Conservation (phyloP, 2,888 invertebrate species). For the Lordiphosa andalusiaca region DNA sequence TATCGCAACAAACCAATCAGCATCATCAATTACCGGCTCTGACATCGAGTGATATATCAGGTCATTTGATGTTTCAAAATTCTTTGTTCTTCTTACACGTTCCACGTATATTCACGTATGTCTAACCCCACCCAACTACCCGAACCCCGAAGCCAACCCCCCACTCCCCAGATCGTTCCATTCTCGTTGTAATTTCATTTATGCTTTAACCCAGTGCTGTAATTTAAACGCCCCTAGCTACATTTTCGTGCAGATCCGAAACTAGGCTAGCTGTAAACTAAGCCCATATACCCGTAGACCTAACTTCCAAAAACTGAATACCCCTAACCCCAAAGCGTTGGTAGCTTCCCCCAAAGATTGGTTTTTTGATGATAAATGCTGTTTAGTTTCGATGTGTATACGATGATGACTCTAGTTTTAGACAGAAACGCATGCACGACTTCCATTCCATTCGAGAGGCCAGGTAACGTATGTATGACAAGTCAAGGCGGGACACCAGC, state of each 20-base stretch:
- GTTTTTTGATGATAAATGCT: constrained; percentile 74
- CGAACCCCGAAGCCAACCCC: background rate
- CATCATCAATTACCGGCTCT: constrained; percentile 81
- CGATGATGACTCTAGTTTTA: constrained; percentile 33
- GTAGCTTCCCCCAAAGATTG: constrained; percentile 42
- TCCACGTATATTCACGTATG: constrained; percentile 33
- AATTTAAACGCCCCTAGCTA: constrained; percentile 7
- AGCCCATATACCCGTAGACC: background rate
- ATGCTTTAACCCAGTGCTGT: constrained; percentile 33
- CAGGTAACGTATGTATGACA: constrained; percentile 28
- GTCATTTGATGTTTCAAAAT: constrained; percentile 80
- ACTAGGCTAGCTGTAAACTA: constrained; percentile 2
- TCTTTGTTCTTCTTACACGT: constrained; percentile 57
- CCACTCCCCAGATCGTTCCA: constrained; percentile 1
- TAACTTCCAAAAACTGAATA: background rate
- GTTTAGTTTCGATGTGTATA: constrained; percentile 71
- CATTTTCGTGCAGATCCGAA: background rate
- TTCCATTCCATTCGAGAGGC: background rate
- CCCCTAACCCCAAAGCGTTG: constrained; percentile 4
- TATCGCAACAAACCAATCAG: constrained; percentile 81
- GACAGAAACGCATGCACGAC: constrained; percentile 50
- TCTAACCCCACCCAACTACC: constrained; percentile 30
- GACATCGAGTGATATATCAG: constrained; percentile 81
- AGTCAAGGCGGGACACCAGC: constrained; percentile 20
- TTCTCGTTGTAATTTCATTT: constrained; percentile 51